These are phyloP conservation scores for Mizuhopecten yessoensis DNA, from an alignment of 1,140 invertebrate genomes.

Conservation along the genomic window DNA sequence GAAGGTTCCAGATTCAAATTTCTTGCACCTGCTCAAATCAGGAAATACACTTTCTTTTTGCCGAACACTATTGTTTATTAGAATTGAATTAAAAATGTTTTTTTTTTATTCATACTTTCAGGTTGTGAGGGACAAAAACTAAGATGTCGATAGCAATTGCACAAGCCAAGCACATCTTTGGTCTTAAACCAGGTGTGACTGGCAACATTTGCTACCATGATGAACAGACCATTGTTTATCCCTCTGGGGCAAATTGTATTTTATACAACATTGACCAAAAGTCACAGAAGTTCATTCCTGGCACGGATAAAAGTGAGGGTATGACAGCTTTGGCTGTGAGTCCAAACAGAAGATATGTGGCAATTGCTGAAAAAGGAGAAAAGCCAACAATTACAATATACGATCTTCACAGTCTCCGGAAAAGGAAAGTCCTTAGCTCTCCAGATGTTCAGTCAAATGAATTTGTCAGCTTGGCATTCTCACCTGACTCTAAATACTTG, in stretches of 20 bases:
- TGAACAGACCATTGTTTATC: constrained; percentile 83
- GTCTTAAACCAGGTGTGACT: constrained; percentile 80
- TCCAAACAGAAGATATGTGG: constrained; percentile 83
- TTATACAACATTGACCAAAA: constrained; percentile 84
- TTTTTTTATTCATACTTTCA: constrained; percentile 49
- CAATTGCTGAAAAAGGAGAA: constrained; percentile 83
- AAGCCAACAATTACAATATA: constrained; percentile 84
- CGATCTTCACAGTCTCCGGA: constrained; percentile 84
- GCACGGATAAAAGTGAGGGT: constrained; percentile 81
- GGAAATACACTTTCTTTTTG: too few relatives aligned
- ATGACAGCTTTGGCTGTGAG: constrained; percentile 83
- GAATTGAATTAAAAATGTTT: too few relatives aligned
- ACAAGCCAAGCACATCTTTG: constrained; percentile 82
- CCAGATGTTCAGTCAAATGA: constrained; percentile 83
- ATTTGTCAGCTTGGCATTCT: constrained; percentile 90
- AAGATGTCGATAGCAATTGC: constrained; percentile 82
- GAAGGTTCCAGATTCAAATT: too few relatives aligned
- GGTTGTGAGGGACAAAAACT: constrained; percentile 46
- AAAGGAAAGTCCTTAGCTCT: constrained; percentile 82
- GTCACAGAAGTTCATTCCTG: constrained; percentile 83
- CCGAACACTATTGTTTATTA: too few relatives aligned
- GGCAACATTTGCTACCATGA: constrained; percentile 83
- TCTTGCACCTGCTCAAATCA: too few relatives aligned
- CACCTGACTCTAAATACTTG: constrained; percentile 90
- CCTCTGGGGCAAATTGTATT: constrained; percentile 84